A percentile compares a stretch with the other conserved stretches of the same genome.
phyloP scores from a whole-genome alignment of 2,888 invertebrate species.

The Xanthorhoe spadicearia region DNA sequence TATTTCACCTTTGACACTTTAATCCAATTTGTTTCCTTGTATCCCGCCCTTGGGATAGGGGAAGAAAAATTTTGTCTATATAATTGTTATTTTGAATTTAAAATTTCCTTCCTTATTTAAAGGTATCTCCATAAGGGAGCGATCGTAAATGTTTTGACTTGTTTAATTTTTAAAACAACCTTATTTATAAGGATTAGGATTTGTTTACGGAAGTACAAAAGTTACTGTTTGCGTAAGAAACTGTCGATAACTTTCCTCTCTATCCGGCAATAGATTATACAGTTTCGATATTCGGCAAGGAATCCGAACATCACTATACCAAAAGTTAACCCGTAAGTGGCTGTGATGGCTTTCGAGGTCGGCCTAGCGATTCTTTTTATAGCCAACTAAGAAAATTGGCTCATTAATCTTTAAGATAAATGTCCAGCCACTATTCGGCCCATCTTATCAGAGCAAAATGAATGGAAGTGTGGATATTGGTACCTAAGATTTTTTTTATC shows the following conservation, averaged over 20 bases:
- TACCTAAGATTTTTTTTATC: slow-evolving; percentile 64
- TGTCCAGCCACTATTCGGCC: slow-evolving; percentile 82
- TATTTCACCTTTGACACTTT: slow-evolving; percentile 85
- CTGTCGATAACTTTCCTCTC: slow-evolving; percentile 42
- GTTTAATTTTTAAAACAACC: slow-evolving; percentile 42
- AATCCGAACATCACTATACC: slow-evolving; percentile 57
- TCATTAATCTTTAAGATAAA: slow-evolving; percentile 85
- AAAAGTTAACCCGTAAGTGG: slow-evolving; percentile 73
- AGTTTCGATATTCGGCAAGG: slow-evolving; percentile 49
- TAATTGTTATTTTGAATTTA: slow-evolving; percentile 81
- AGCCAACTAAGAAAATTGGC: slow-evolving; percentile 85
- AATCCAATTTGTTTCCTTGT: slow-evolving; percentile 83
- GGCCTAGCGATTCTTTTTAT: slow-evolving; percentile 82
- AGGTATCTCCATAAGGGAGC: slow-evolving; percentile 46
- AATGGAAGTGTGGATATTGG: slow-evolving; percentile 71
- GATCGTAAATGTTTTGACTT: slow-evolving; percentile 48
- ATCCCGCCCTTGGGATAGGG: slow-evolving; percentile 77
- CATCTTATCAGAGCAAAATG: slow-evolving; percentile 80
- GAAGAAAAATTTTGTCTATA: slow-evolving; percentile 71
- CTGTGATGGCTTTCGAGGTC: slow-evolving; percentile 67
- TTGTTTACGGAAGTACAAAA: slow-evolving; percentile 18
- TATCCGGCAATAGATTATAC: slow-evolving; percentile 43
- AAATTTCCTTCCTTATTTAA: slow-evolving; percentile 63
- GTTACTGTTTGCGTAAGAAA: slow-evolving; percentile 40
- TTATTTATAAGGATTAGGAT: slow-evolving; percentile 8